Evolutionary conservation across 2,113 vertebrate species (phyloP).

Genomic region (Ploceus nigricollis): DNA sequence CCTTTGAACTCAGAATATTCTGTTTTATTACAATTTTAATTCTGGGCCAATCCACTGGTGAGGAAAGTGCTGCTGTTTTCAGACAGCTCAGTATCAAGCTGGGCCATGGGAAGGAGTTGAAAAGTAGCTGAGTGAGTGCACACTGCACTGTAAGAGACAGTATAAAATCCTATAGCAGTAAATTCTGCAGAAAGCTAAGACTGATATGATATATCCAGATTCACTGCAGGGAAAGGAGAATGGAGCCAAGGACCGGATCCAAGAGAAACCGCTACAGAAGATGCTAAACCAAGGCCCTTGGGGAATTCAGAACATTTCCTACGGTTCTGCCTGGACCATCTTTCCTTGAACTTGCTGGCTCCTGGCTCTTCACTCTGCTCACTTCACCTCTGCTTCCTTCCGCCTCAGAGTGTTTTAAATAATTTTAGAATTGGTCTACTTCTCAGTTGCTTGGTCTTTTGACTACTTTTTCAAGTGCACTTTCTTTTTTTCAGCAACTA

Average conservation of each 20-base stretch:
- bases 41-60: neutral
- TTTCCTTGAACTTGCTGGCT: neutral
- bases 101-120: neutral
- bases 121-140: neutral
- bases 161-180: neutral
- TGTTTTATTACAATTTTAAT: neutral
- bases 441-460: neutral
- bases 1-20: neutral
- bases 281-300: neutral
- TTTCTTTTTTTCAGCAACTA: neutral
- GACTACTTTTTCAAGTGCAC: neutral
- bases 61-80: neutral
- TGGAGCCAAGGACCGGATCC: neutral
- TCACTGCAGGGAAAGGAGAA: neutral
- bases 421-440: neutral
- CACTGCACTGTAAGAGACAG: neutral
- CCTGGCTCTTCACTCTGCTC: neutral
- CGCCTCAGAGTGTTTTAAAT: neutral
- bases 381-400: neutral
- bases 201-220: neutral
- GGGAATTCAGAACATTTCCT: neutral
- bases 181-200: neutral
- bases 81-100: neutral
- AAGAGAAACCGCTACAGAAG: neutral
- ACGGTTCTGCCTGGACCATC: neutral